Conservation (phyloP, 2,797 vertebrate species). For the Sebastes hopkinsi region DNA sequence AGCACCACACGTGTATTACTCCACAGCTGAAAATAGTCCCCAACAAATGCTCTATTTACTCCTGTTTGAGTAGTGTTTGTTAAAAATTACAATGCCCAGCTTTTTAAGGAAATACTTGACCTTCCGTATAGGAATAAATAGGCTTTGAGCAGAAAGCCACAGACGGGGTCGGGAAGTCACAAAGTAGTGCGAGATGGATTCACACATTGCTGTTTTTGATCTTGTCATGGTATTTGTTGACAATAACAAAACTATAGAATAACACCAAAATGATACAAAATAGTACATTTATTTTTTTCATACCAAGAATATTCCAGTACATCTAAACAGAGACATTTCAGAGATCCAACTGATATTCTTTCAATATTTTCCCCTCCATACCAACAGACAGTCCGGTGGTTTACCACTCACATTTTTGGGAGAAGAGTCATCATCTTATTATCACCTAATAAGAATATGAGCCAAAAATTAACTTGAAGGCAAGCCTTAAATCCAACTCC, state of each 20-base stretch:
- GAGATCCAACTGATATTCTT: conserved; percentile 23
- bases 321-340: conserved; percentile 8
- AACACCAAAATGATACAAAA: not conserved
- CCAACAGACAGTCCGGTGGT: conserved; percentile 69
- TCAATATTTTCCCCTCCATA: conserved; percentile 57
- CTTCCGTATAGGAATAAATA: not conserved
- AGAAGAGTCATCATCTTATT: conserved; percentile 78
- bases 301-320: not conserved
- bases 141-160: not conserved
- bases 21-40: conserved; percentile 13
- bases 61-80: conserved; percentile 4
- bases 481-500: conserved; percentile 59
- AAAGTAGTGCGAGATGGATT: not conserved
- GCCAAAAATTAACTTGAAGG: conserved; percentile 73
- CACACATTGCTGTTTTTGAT: not conserved
- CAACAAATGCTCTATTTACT: not conserved
- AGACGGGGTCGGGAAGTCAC: not conserved
- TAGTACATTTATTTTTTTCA: not conserved
- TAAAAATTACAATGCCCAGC: not conserved
- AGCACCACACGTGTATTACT: not conserved
- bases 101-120: not conserved
- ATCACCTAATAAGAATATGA: conserved; percentile 83
- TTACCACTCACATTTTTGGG: conserved; percentile 71
- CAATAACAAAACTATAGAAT: not conserved
- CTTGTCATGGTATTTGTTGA: not conserved